Percentiles rank a stretch among this genome's conserved stretches.
Evolutionary conservation across 2,888 invertebrate genomes (phyloP).

Genomic region (Agrochola lychnidis): DNA sequence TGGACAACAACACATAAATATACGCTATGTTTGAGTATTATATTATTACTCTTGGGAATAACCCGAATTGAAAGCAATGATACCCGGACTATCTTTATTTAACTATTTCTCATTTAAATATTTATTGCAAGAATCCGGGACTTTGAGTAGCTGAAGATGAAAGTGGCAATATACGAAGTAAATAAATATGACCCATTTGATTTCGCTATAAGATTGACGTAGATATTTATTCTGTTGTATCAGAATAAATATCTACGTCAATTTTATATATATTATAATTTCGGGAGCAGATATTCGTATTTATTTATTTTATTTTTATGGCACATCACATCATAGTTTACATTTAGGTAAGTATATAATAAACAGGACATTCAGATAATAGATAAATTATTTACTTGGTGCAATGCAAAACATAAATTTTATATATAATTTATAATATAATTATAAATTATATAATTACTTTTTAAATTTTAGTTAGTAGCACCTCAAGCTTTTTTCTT

Average conservation of each 20-base stretch:
- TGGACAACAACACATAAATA: conserved; percentile 33
- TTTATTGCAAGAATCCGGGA: conserved; percentile 43
- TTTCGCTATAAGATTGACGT: conserved; percentile 34
- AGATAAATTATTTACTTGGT: no score
- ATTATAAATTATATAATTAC: not conserved
- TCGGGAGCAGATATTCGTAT: conserved; percentile 5
- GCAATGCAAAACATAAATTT: not conserved
- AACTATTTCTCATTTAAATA: conserved; percentile 53
- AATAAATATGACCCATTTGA: conserved; percentile 38
- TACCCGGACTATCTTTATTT: conserved; percentile 38
- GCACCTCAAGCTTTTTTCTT: no score
- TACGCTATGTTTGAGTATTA: conserved; percentile 19
- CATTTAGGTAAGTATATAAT: not conserved
- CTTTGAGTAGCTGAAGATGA: conserved; percentile 28
- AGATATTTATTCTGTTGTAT: conserved; percentile 40
- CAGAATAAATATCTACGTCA: no score
- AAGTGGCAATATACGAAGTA: conserved; percentile 34
- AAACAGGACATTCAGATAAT: not conserved
- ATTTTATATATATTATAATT: conserved; percentile 24
- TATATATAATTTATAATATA: not conserved
- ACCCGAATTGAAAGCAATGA: conserved; percentile 35
- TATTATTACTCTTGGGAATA: conserved; percentile 40
- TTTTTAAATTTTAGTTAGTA: not conserved
- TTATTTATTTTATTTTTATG: conserved; percentile 7
- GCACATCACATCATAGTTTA: not conserved